Conservation (phyloP, 1,140 invertebrate species). For the Brachionus plicatilis region DNA sequence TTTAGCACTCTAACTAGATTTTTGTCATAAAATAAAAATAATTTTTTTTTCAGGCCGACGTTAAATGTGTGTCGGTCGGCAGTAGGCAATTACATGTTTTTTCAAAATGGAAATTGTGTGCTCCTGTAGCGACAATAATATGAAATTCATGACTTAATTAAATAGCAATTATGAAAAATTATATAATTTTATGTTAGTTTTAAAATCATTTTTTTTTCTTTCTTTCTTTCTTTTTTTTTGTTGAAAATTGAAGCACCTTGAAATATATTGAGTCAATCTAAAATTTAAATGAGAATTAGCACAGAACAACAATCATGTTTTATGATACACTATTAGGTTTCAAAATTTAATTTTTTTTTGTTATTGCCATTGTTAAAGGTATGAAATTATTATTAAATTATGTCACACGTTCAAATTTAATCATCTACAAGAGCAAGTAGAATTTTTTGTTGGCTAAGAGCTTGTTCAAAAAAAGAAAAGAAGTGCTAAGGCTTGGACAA, state of each 20-base stretch:
- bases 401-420: background rate
- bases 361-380: background rate
- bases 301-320: background rate
- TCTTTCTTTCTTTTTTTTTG: background rate
- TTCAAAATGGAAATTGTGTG: background rate
- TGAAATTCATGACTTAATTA: background rate
- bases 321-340: background rate
- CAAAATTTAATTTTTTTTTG: background rate
- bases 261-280: background rate
- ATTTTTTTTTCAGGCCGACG: no score
- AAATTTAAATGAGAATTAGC: background rate
- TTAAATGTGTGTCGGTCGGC: no score
- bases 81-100: no score
- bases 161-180: background rate
- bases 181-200: background rate
- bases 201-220: constrained; percentile 3
- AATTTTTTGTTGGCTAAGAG: background rate
- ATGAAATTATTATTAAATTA: background rate
- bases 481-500: background rate
- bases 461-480: background rate
- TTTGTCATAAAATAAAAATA: no score
- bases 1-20: no score
- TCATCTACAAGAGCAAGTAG: background rate
- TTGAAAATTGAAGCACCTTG: background rate
- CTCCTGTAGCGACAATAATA: background rate